Base-by-base conservation (phyloP, 2,797 vertebrate genomes). In the Crenichthys baileyi region DNA sequence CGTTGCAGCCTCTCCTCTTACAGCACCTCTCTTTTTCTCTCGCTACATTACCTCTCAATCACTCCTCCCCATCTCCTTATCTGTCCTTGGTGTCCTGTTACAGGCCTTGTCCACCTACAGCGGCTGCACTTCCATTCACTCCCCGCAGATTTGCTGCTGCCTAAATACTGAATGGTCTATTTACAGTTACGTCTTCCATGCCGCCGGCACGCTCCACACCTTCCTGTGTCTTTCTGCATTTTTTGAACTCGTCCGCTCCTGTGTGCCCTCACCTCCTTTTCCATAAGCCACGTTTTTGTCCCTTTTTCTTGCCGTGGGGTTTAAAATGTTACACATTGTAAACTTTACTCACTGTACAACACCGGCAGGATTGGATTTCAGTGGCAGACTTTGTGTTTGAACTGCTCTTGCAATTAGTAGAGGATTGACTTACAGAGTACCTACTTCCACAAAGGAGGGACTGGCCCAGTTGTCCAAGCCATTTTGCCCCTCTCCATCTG, bases 391-490 rank as follows among this genome's bases (percentile, higher is more conserved):
- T 94, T 95, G 93, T 95, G 92, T 93, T 92, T 93, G 90, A 94
- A 93, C 91, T 83, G 87, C 92, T 93, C 82, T 75, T 89, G 92
- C 95, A 95, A 95, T 96, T 96, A 96, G 94, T 80, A 86, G 88
- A 89, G 93, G 94, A 95, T 96, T 92, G 91, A 90, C 91, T 96
- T 96, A 95, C 95, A 93, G 89, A 68, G 83, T 88, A 91, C 89
- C 93, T 84, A 53, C 85, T 71, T 46, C 79, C 90, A 96, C 94
- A 95, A 95, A 88, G 88, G 89, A 93, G 89, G 83, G 81, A 81
- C 76, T 72, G 70, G 87, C 88, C 91, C 85, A 12, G 81, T 86
- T 84, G 85, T 85, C 86, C 83, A 31, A 88, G 83, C 81, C 67
- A 50, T 87, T 85, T 81, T 80, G 87, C 86, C 89, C 89, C 87